A percentile compares a stretch with the other conserved stretches of the same genome.
phyloP scores from a whole-genome alignment of 2,113 vertebrate genomes.

The Anhinga anhinga region DNA sequence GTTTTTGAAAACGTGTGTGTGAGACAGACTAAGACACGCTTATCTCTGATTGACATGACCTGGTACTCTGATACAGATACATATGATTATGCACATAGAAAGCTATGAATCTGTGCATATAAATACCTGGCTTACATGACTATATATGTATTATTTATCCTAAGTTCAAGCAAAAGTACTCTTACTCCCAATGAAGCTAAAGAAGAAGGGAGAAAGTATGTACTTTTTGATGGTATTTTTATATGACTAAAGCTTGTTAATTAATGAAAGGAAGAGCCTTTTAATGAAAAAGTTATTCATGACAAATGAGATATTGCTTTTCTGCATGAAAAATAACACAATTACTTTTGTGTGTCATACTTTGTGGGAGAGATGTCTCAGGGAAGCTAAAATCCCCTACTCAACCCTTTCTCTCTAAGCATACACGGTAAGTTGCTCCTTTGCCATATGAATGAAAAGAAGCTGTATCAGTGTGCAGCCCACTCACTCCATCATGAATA shows the following conservation, averaged over 20 bases:
- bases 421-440: not conserved
- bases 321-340: not conserved
- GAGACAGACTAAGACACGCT: not conserved
- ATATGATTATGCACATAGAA: not conserved
- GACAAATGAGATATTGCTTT: not conserved
- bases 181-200: not conserved
- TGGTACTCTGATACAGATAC: not conserved
- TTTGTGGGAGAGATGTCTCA: not conserved
- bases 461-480: not conserved
- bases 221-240: not conserved
- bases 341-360: not conserved
- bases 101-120: not conserved
- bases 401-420: not conserved
- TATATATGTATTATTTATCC: not conserved
- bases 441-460: not conserved
- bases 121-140: not conserved
- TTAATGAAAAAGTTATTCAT: not conserved
- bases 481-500: not conserved
- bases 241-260: not conserved
- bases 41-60: not conserved
- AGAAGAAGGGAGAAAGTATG: not conserved
- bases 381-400: not conserved
- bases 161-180: not conserved
- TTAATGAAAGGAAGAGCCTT: not conserved
- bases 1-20: not conserved